Evolutionary conservation across 2,888 invertebrate species (phyloP).

Genomic region (Nomada goodeniana): DNA sequence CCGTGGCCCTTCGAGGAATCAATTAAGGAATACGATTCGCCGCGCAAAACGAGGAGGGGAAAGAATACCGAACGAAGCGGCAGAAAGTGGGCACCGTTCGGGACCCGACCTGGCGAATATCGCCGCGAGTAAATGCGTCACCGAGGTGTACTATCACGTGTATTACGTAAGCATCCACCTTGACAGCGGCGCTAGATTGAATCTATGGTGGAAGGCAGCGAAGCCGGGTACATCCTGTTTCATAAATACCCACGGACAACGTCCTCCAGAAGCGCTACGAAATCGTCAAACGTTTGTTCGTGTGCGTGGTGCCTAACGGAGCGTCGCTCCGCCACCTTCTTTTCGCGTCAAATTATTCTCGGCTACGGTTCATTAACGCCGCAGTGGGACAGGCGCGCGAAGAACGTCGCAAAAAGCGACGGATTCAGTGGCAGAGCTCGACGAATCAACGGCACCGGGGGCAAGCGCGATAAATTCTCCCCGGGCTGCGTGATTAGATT

Average conservation of each 20-base stretch:
- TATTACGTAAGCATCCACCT: slow-evolving; percentile 52
- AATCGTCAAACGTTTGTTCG: slow-evolving; percentile 46
- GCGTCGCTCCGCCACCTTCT: no score
- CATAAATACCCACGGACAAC: slow-evolving; percentile 54
- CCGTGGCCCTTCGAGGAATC: slow-evolving; percentile 6
- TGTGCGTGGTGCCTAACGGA: slow-evolving; percentile 28
- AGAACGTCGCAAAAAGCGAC: slow-evolving; percentile 52
- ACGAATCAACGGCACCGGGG: slow-evolving; percentile 33
- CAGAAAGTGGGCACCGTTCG: background rate
- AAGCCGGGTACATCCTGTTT: slow-evolving; percentile 32
- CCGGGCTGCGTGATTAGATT: slow-evolving; percentile 55
- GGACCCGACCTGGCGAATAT: background rate
- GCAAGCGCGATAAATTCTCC: slow-evolving; percentile 63
- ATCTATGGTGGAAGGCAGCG: slow-evolving; percentile 47
- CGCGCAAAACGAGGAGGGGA: background rate
- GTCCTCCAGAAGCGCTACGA: slow-evolving; percentile 25
- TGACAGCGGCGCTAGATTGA: slow-evolving; percentile 50
- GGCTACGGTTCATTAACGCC: background rate
- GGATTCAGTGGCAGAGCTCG: slow-evolving; percentile 31
- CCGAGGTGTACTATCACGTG: slow-evolving; percentile 17
- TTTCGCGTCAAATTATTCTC: no score
- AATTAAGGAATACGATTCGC: background rate
- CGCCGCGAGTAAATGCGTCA: slow-evolving; percentile 18
- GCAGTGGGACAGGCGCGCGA: slow-evolving; percentile 14
- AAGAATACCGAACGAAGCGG: background rate